These are phyloP conservation scores for Dermolepida albohirtum DNA, from an alignment of 2,888 invertebrate species.

Conservation along the genomic window DNA sequence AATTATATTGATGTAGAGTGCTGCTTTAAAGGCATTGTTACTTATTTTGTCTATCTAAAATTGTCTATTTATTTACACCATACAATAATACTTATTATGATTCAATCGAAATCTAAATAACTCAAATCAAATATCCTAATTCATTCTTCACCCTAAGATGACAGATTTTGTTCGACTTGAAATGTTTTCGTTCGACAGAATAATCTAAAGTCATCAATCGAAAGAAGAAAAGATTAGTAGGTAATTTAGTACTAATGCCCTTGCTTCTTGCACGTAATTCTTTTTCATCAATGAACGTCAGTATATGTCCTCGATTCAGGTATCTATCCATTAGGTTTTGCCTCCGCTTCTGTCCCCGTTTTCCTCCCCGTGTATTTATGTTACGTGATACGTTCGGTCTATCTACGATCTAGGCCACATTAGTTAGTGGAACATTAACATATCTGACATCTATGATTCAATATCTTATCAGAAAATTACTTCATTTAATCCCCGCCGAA, in stretches of 20 bases:
- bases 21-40: too few relatives aligned
- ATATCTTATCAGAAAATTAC: slow-evolving; percentile 46
- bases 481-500: slow-evolving; percentile 41
- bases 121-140: neutral
- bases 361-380: slow-evolving; percentile 30
- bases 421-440: slow-evolving; percentile 44
- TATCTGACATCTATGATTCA: slow-evolving; percentile 45
- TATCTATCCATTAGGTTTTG: slow-evolving; percentile 16
- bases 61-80: too few relatives aligned
- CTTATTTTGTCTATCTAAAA: too few relatives aligned
- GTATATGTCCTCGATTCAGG: slow-evolving; percentile 1
- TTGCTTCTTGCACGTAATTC: slow-evolving; percentile 21
- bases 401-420: slow-evolving; percentile 40
- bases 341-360: slow-evolving; percentile 3
- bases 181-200: slow-evolving; percentile 20
- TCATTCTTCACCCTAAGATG: too few relatives aligned
- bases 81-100: neutral
- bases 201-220: slow-evolving; percentile 26
- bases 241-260: slow-evolving; percentile 33
- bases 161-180: neutral
- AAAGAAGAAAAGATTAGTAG: slow-evolving; percentile 14
- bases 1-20: too few relatives aligned
- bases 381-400: slow-evolving; percentile 33
- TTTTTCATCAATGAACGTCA: slow-evolving; percentile 33
- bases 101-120: neutral